Percentiles rank a stretch among this genome's conserved stretches.
These are phyloP conservation scores for Bolborhynchus lineola DNA, from an alignment of 2,113 vertebrate genomes.

Conservation along the genomic window DNA sequence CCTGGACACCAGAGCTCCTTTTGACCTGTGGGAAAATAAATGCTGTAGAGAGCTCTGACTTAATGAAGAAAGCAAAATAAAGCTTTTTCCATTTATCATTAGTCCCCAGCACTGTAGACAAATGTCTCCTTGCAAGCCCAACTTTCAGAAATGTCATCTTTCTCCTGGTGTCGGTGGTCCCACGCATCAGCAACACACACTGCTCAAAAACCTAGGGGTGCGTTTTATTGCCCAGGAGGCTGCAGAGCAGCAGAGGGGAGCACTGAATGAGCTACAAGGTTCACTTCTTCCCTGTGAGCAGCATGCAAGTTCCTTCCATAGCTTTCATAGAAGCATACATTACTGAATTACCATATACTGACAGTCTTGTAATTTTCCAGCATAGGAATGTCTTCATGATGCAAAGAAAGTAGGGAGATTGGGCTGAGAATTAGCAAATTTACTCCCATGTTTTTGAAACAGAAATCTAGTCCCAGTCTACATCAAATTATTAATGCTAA, in stretches of 20 bases:
- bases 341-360: not conserved
- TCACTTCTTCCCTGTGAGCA: not conserved
- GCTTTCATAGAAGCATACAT: not conserved
- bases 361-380: not conserved
- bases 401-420: not conserved
- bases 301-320: not conserved
- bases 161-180: not conserved
- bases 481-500: not conserved
- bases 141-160: not conserved
- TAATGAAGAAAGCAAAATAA: conserved; percentile 17
- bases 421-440: not conserved
- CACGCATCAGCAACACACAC: not conserved
- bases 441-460: not conserved
- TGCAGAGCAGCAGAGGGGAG: not conserved
- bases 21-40: conserved; percentile 36
- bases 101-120: not conserved
- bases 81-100: conserved; percentile 1
- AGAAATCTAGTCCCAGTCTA: not conserved
- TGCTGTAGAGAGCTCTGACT: conserved; percentile 12
- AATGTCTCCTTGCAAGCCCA: not conserved
- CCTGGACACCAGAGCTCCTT: conserved; percentile 23
- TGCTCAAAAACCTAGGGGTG: not conserved
- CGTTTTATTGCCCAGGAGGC: not conserved
- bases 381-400: not conserved
- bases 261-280: not conserved